These are phyloP conservation scores for Syritta pipiens DNA, from an alignment of 2,888 invertebrate species.

Conservation along the genomic window DNA sequence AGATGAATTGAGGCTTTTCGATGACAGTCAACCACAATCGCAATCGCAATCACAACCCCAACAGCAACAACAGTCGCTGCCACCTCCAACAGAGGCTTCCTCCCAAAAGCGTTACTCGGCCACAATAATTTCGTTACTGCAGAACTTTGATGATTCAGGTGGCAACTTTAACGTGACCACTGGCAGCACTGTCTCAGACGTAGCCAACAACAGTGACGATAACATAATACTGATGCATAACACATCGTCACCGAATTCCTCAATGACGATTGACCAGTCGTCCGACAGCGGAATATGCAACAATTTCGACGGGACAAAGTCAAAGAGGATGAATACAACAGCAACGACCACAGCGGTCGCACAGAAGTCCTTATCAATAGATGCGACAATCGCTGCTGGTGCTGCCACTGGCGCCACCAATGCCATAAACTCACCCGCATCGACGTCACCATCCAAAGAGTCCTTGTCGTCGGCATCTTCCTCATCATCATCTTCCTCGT, in stretches of 20 bases:
- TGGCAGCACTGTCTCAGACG: constrained; percentile 70
- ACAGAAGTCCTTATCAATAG: constrained; percentile 39
- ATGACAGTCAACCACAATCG: constrained; percentile 59
- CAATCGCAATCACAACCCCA: constrained; percentile 22
- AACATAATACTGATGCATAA: constrained; percentile 73
- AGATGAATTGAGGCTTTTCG: constrained; percentile 77
- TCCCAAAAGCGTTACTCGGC: constrained; percentile 58
- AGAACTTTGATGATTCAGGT: constrained; percentile 75
- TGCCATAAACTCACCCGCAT: constrained; percentile 27
- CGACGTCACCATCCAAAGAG: constrained; percentile 60
- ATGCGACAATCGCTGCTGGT: too few species aligned
- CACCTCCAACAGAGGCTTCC: constrained; percentile 25
- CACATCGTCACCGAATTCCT: constrained; percentile 75
- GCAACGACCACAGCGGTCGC: constrained; percentile 42
- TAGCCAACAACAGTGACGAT: constrained; percentile 71
- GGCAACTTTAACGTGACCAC: constrained; percentile 68
- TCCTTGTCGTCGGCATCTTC: constrained; percentile 50
- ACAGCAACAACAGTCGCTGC: neutral
- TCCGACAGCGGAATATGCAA: constrained; percentile 74
- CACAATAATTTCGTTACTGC: constrained; percentile 33
- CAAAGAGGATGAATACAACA: constrained; percentile 33
- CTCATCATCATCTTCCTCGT: constrained; percentile 36
- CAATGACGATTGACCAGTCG: constrained; percentile 74
- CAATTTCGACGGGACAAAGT: constrained; percentile 37
- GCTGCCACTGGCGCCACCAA: constrained; percentile 19